A percentile compares a stretch with the other conserved stretches of the same genome.
These are phyloP conservation scores for Caenorhabditis parvicauda DNA, from an alignment of 2,888 invertebrate species.

Conservation along the genomic window DNA sequence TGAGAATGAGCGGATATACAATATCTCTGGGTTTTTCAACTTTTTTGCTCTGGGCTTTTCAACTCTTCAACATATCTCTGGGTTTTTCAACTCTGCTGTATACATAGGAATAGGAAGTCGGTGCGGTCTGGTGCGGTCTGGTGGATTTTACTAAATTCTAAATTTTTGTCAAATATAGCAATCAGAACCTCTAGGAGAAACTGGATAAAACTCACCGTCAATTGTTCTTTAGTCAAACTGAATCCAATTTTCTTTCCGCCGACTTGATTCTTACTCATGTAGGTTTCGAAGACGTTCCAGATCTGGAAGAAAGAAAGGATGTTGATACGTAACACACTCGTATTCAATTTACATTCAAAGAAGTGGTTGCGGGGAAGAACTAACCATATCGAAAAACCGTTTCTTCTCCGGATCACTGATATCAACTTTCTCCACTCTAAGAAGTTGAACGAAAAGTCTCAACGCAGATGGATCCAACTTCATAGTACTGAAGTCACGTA, in stretches of 20 bases:
- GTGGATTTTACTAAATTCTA: too few species aligned
- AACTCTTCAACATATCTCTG: too few species aligned
- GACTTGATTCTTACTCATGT: slow-evolving; percentile 29
- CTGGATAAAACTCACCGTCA: slow-evolving; percentile 29
- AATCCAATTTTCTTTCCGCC: slow-evolving; percentile 32
- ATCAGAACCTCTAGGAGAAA: too few species aligned
- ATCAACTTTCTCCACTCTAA: slow-evolving; percentile 36
- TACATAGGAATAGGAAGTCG: too few species aligned
- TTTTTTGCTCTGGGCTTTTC: not conserved
- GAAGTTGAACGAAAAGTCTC: slow-evolving; percentile 35
- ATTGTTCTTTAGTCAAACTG: slow-evolving; percentile 27
- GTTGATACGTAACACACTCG: not conserved
- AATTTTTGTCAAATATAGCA: not conserved
- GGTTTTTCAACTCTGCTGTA: too few species aligned
- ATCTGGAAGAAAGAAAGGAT: slow-evolving; percentile 18
- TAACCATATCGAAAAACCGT: slow-evolving; percentile 7
- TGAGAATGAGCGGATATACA: too few species aligned
- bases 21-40: too few species aligned
- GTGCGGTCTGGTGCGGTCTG: too few species aligned
- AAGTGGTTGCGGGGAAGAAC: too few species aligned
- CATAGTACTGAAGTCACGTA: slow-evolving; percentile 47
- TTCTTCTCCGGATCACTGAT: slow-evolving; percentile 12
- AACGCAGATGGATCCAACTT: slow-evolving; percentile 27
- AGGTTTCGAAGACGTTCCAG: slow-evolving; percentile 49
- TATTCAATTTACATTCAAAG: too few species aligned